Base-by-base conservation (phyloP, 1,140 invertebrate genomes). In the Drosophila virilis region DNA sequence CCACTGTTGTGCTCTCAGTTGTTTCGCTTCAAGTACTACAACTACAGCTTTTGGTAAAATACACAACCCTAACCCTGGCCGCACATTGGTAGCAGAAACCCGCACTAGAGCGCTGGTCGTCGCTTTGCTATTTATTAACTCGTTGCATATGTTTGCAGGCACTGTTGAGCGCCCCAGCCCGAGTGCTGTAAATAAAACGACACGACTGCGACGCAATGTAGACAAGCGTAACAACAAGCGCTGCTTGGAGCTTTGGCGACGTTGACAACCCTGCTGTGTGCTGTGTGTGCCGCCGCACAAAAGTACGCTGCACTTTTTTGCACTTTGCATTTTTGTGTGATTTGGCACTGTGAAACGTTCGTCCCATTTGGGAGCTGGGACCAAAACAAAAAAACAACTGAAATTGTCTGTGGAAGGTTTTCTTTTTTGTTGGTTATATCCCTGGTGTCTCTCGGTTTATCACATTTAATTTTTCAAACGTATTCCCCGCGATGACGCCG, bases 101-200 rank as follows among this genome's bases (percentile, higher is more conserved):
- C 13, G 52, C 13, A 22, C 38, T 46, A 37, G 17, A 28, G 4
- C 4, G 22, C 22, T 62, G 32, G 15, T 32, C 45, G 2, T 22
- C 58, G 37, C 58, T 81, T 51, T 75, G 74, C 66, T 79, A 89
- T 89, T 89, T 89, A 89, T 89, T 89, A 89, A 89, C 84, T 80
- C 84, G 80, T 71, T 84, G 84, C 85, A 89, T 89, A 89, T 89
- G 84, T 79, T 89, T 78, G 76, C 75, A 67, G 71, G 67, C 79
- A 80, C 59, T 65, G 50, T 57, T 37, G 65, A 32, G 37, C 37
- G 43, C 61, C 60, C 22, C 55, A 66, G 46, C 46, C 46, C 37
- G 62, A 73, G 75, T 67, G 77, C 76, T 67, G 76, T 81, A 86
- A 86, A 82, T 80, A 88, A 81, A 86, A 82, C 43, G 43, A 65